Base-by-base conservation (phyloP, 2,888 invertebrate species). In the Rhodophaea formosa region DNA sequence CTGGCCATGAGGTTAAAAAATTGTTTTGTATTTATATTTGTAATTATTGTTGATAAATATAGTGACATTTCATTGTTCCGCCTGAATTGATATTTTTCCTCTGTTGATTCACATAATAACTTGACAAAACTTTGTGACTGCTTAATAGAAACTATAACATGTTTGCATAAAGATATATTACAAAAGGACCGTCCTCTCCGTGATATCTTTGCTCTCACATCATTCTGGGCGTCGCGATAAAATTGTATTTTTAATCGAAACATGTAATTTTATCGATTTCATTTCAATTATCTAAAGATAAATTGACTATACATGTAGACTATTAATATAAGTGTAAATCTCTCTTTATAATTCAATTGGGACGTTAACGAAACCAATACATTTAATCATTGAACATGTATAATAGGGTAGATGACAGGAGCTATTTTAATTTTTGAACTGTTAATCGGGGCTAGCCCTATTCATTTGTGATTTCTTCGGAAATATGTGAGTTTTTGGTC, bases 21-120 rank as follows among this genome's bases (percentile, higher is more conserved):
- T 57, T 17, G 52, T 53, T 42, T 57, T 39, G 42, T 53, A 53
- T 32, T 57, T 39, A 32, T 53, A 53, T 15, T 43, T 44, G 57
- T 49, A 55, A 61, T 67, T 69, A 67, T 66, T 70, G 69, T 69
- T 70, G 63, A 53, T 39, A 53, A 66, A 70, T 68, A 66, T 72
- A 60, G 53, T 68, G 68, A 70, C 61, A 66, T 70, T 73, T 68
- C 70, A 72, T 69, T 62, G 66, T 61, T 49, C 43, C 15, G n/a
- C 17, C 54, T 57, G 7, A 54, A 49, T 62, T 65, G 62, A 68
- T 65, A 68, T 58, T 59, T 61, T 67, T 63, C 62, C 60, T 59
- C 51, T 58, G 10, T 30, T 30, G n/a, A 23, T 43, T 47, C 42
- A 52, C 52, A n/a, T 39, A 29, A 53, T 30, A 43, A 53, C 43